Evolutionary conservation across 2,113 vertebrate genomes (phyloP).

Genomic region (Melospiza georgiana): DNA sequence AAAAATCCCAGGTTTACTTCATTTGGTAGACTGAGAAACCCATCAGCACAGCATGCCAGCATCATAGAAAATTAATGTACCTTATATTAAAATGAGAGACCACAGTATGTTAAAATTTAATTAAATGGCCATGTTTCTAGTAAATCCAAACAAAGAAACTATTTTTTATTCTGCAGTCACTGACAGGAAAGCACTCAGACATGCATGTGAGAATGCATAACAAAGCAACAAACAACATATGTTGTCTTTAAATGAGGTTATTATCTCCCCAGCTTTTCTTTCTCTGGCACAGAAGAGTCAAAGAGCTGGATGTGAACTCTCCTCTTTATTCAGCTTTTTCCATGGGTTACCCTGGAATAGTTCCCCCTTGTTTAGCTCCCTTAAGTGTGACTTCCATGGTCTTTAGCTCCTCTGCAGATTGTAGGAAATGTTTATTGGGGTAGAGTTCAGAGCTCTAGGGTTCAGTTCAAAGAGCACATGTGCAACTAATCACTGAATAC

Average conservation of each 20-base stretch:
- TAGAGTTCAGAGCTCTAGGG: background rate
- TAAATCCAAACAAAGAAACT: background rate
- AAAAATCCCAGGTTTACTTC: background rate
- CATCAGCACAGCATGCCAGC: background rate
- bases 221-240: background rate
- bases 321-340: background rate
- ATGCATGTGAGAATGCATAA: background rate
- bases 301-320: background rate
- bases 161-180: background rate
- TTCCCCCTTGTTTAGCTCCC: background rate
- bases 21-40: background rate
- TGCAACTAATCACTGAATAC: background rate
- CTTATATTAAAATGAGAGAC: background rate
- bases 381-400: background rate
- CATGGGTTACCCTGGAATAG: background rate
- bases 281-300: background rate
- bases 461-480: background rate
- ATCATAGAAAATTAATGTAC: background rate
- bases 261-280: background rate
- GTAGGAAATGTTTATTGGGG: background rate
- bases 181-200: background rate
- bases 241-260: background rate
- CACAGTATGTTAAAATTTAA: background rate
- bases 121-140: background rate
- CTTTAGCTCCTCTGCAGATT: background rate